phyloP scores from a whole-genome alignment of 1,140 invertebrate genomes.

The Pollicipes pollicipes region DNA sequence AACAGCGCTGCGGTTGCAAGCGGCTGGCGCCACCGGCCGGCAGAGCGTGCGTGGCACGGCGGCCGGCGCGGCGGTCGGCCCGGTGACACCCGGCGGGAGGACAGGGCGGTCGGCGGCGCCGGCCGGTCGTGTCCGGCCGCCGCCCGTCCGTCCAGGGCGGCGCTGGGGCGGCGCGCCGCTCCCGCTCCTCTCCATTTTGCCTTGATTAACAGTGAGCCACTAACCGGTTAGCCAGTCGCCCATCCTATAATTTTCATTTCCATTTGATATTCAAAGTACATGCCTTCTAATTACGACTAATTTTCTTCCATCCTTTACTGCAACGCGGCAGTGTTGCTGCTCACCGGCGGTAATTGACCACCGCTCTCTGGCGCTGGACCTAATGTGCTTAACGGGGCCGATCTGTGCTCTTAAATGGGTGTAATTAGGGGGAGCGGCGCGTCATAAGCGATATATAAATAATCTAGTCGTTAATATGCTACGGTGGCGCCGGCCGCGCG shows the following conservation, averaged over 20 bases:
- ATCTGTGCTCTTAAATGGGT: background rate
- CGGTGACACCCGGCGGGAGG: no score
- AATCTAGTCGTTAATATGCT: background rate
- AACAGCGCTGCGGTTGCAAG: no score
- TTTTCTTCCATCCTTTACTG: background rate
- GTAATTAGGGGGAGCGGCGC: background rate
- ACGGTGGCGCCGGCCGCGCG: background rate
- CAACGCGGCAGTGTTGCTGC: background rate
- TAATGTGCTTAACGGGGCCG: background rate
- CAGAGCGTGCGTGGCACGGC: no score
- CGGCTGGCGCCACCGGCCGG: no score
- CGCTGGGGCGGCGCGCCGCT: no score
- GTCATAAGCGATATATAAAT: constrained; percentile 1
- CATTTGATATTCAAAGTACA: constrained; percentile 2
- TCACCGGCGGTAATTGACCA: background rate
- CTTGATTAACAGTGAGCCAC: background rate
- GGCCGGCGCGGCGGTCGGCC: no score
- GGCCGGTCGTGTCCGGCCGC: no score
- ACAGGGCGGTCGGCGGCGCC: no score
- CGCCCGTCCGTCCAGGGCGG: no score
- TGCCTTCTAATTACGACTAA: constrained; percentile 1
- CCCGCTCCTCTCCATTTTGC: background rate
- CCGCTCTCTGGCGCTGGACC: background rate
- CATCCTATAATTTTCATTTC: background rate
- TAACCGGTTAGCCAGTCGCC: background rate